These are phyloP conservation scores for Stenopsyche tienmushanensis DNA, from an alignment of 1,140 invertebrate genomes.

Conservation along the genomic window DNA sequence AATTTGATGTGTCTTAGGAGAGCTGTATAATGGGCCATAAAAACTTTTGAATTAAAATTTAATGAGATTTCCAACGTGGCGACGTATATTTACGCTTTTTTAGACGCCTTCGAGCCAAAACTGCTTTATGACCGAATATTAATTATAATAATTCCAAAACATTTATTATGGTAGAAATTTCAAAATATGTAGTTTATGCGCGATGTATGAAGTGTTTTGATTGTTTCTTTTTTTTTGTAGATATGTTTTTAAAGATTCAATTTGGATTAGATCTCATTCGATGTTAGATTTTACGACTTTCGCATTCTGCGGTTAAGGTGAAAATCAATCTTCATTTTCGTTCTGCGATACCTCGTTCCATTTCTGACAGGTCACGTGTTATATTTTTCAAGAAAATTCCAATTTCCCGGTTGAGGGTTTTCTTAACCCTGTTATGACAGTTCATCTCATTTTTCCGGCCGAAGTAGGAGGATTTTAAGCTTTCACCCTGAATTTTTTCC, in stretches of 20 bases:
- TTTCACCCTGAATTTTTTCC: not conserved
- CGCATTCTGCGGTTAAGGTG: not conserved
- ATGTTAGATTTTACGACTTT: conserved; percentile 5
- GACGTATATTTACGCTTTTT: not conserved
- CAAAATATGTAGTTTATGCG: not conserved
- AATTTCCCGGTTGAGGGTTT: not conserved
- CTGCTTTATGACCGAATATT: too few relatives aligned
- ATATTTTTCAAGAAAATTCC: conserved; percentile 18
- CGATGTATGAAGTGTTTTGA: not conserved
- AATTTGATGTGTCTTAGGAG: conserved; percentile 18
- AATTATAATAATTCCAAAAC: too few relatives aligned
- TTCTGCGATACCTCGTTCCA: not conserved
- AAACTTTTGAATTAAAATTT: conserved; percentile 19
- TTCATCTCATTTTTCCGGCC: not conserved
- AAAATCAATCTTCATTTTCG: conserved; percentile 14
- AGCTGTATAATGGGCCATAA: conserved; percentile 11
- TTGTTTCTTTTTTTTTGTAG: not conserved
- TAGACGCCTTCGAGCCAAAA: too few relatives aligned
- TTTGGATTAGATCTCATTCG: too few relatives aligned
- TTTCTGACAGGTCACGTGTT: conserved; percentile 16
- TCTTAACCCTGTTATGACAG: conserved; percentile 10
- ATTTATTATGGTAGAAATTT: not conserved
- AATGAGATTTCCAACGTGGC: conserved; percentile 4
- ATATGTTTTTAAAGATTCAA: not conserved
- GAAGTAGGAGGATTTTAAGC: not conserved